Evolutionary conservation across 2,888 invertebrate genomes (phyloP).

Genomic region (Chloromyia formosa): DNA sequence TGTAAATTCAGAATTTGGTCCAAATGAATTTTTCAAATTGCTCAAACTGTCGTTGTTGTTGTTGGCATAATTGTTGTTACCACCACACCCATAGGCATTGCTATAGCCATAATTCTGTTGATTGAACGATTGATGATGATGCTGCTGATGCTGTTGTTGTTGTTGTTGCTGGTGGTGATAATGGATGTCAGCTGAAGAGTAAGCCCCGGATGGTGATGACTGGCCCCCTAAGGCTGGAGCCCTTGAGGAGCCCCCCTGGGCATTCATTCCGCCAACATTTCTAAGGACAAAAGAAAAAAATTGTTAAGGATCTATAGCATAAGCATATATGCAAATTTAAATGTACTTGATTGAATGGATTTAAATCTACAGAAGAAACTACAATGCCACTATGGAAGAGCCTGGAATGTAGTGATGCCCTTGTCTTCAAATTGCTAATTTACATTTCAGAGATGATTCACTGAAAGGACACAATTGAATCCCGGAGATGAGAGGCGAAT

Average conservation of each 20-base stretch:
- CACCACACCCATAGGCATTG: conserved; percentile 45
- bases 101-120: conserved; percentile 42
- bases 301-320: too few relatives aligned
- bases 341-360: too few relatives aligned
- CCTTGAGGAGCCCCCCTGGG: conserved; percentile 65
- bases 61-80: conserved; percentile 47
- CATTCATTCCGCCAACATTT: conserved; percentile 65
- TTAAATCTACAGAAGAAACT: too few relatives aligned
- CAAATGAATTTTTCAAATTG: conserved; percentile 62
- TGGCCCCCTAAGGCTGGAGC: conserved; percentile 66
- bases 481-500: too few relatives aligned
- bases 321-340: too few relatives aligned
- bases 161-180: conserved; percentile 48
- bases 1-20: conserved; percentile 63
- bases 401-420: too few relatives aligned
- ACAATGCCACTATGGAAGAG: too few relatives aligned
- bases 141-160: conserved; percentile 41
- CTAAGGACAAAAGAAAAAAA: conserved; percentile 55
- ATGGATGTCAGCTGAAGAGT: conserved; percentile 53
- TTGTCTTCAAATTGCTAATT: too few relatives aligned
- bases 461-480: too few relatives aligned
- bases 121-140: conserved; percentile 47
- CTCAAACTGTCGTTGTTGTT: conserved; percentile 59
- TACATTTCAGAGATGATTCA: too few relatives aligned
- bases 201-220: conserved; percentile 64